Conservation (phyloP, 92 coral and sea anemone species). For the Galaxea fascicularis region DNA sequence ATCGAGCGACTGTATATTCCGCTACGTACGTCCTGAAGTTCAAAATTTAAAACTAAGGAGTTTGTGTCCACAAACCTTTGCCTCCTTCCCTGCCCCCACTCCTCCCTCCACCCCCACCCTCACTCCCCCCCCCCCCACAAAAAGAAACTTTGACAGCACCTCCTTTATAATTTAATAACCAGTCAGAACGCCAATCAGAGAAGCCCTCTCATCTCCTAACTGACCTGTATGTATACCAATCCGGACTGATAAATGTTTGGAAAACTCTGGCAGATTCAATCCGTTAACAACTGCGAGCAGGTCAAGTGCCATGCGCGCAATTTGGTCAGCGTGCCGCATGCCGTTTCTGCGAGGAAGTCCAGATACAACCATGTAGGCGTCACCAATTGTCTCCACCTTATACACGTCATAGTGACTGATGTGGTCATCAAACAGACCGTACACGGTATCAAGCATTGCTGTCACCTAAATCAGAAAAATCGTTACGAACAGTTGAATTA, state of each 20-base stretch:
- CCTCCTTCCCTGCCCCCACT: too few relatives aligned
- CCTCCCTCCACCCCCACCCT: too few relatives aligned
- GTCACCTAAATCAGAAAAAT: conserved; percentile 17
- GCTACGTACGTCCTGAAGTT: too few relatives aligned
- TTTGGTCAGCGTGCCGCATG: conserved; percentile 67
- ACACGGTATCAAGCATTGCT: conserved; percentile 41
- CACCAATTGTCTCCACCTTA: conserved; percentile 78
- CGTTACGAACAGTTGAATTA: neutral
- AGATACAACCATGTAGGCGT: conserved; percentile 78
- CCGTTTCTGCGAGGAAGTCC: conserved; percentile 79
- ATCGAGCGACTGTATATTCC: too few relatives aligned
- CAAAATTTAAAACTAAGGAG: too few relatives aligned
- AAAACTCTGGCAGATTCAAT: conserved; percentile 37
- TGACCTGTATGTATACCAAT: conserved; percentile 82
- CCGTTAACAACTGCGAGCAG: conserved; percentile 40
- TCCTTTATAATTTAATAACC: neutral
- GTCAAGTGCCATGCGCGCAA: conserved; percentile 78
- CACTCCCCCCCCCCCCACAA: too few relatives aligned
- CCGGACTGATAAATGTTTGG: conserved; percentile 48
- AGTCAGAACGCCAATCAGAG: neutral
- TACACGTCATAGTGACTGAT: conserved; percentile 75
- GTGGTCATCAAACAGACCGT: conserved; percentile 64
- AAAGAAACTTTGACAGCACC: too few relatives aligned
- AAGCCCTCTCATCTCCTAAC: neutral
- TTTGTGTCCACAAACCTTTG: too few relatives aligned